Conservation (phyloP, 2,797 vertebrate genomes). For the Falco rusticolus region DNA sequence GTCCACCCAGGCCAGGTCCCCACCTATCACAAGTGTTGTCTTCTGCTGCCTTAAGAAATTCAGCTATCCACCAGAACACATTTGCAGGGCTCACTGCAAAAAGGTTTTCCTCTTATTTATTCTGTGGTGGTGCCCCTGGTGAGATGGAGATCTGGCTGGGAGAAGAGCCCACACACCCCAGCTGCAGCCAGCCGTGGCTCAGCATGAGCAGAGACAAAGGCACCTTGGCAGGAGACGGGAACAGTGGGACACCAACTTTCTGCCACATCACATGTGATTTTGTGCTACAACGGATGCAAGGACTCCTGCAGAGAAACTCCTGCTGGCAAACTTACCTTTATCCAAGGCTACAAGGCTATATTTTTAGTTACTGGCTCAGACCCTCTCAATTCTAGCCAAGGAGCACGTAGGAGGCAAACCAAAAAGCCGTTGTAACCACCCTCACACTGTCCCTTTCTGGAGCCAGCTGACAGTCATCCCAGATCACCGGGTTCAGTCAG, state of each 20-base stretch:
- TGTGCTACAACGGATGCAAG: not conserved
- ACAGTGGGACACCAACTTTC: not conserved
- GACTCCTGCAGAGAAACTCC: not conserved
- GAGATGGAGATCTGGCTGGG: not conserved
- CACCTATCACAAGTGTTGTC: rapidly evolving
- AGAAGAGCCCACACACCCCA: not conserved
- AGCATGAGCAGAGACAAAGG: not conserved
- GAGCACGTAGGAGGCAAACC: not conserved
- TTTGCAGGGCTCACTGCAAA: not conserved
- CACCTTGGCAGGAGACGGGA: not conserved
- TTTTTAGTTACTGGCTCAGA: slow-evolving; percentile 20
- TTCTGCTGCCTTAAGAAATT: not conserved
- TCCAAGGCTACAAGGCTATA: not conserved
- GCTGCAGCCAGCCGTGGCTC: not conserved
- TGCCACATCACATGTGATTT: not conserved
- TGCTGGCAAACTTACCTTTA: not conserved
- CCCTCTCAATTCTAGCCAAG: not conserved
- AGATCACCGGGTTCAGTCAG: not conserved
- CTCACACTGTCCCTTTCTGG: not conserved
- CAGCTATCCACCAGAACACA: not conserved
- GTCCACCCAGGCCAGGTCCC: not conserved
- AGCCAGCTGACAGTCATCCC: not conserved
- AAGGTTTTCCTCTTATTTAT: not conserved
- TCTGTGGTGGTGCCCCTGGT: not conserved
- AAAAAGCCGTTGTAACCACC: not conserved